A percentile compares a stretch with the other conserved stretches of the same genome.
These are phyloP conservation scores for Naja naja DNA, from an alignment of 2,113 vertebrate genomes.

Conservation along the genomic window DNA sequence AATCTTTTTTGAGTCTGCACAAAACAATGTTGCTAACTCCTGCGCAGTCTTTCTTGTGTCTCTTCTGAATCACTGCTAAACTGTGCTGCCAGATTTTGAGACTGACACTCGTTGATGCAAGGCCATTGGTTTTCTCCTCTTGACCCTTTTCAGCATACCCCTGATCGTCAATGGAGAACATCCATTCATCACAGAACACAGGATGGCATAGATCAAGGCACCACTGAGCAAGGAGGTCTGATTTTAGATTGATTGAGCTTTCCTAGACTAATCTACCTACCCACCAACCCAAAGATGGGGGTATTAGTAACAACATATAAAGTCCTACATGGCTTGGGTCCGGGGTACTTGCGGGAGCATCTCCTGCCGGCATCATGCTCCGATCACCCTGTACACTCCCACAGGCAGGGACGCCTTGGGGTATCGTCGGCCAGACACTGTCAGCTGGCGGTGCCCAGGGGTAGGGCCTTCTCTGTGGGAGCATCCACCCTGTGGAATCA, in stretches of 20 bases:
- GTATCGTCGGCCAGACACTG: too few species aligned
- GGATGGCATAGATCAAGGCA: not conserved
- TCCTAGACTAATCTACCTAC: not conserved
- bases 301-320: too few species aligned
- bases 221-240: not conserved
- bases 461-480: too few species aligned
- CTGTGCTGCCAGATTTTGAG: not conserved
- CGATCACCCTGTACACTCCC: too few species aligned
- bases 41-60: not conserved
- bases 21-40: not conserved
- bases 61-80: not conserved
- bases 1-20: not conserved
- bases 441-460: too few species aligned
- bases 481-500: too few species aligned
- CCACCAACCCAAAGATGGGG: not conserved
- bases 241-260: not conserved
- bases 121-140: not conserved
- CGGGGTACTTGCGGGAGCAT: too few species aligned
- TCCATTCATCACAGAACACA: not conserved
- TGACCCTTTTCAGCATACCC: not conserved
- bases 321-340: too few species aligned
- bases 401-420: too few species aligned
- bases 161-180: not conserved
- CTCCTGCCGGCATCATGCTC: too few species aligned
- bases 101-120: not conserved